Conservation (phyloP, 2,797 vertebrate species). For the Steatocranus sp. region DNA sequence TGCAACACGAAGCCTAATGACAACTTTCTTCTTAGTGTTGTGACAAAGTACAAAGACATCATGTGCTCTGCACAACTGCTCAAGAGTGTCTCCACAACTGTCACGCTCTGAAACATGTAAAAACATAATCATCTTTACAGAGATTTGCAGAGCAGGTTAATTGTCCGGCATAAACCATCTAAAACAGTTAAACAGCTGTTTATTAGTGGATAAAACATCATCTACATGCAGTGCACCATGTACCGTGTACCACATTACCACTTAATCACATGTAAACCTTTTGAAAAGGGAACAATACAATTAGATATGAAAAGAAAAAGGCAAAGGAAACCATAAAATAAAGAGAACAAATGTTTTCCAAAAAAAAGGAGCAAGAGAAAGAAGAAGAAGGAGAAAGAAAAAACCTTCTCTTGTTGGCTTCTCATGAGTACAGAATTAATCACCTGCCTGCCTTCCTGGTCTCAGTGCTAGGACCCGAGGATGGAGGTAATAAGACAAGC, state of each 20-base stretch:
- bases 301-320: constrained; percentile 34
- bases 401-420: constrained; percentile 83
- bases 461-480: constrained; percentile 91
- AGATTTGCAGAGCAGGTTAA: constrained; percentile 86
- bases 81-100: constrained; percentile 82
- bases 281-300: constrained; percentile 36
- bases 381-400: constrained; percentile 54
- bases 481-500: constrained; percentile 97
- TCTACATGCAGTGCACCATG: background rate
- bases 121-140: constrained; percentile 82
- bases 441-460: constrained; percentile 92
- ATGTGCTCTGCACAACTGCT: constrained; percentile 85
- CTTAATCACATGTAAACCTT: constrained; percentile 29
- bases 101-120: constrained; percentile 83
- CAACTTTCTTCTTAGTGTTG: constrained; percentile 86
- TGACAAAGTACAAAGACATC: constrained; percentile 84
- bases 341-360: constrained; percentile 24
- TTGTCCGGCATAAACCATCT: constrained; percentile 78
- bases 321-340: constrained; percentile 12
- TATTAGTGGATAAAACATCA: constrained; percentile 61
- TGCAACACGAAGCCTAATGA: constrained; percentile 62
- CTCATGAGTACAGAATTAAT: constrained; percentile 97
- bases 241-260: background rate
- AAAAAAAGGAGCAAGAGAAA: background rate
- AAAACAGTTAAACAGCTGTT: constrained; percentile 1